phyloP scores from a whole-genome alignment of 2,797 vertebrate genomes.

The Trematomus bernacchii region DNA sequence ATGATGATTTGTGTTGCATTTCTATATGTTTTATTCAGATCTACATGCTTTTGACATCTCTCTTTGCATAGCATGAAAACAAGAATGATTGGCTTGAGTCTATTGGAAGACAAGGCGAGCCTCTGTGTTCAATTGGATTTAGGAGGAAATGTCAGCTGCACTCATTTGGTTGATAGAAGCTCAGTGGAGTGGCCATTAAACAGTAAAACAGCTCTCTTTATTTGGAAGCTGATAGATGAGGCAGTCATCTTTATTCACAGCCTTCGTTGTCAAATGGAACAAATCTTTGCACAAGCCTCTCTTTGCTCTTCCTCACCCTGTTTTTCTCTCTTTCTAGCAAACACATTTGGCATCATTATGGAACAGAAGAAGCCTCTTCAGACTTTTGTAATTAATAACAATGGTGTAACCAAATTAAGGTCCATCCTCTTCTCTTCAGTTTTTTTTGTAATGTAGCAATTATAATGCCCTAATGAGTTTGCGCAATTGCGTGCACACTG shows the following conservation, averaged over 20 bases:
- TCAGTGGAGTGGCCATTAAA: conserved; percentile 71
- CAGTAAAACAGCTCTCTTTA: conserved; percentile 68
- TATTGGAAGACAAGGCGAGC: conserved; percentile 47
- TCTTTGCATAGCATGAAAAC: conserved; percentile 49
- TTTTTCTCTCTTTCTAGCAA: conserved; percentile 17
- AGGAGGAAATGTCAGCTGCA: conserved; percentile 65
- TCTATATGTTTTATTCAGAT: conserved; percentile 38
- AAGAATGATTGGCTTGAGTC: conserved; percentile 50
- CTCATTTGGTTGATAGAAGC: conserved; percentile 74
- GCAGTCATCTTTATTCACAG: conserved; percentile 71
- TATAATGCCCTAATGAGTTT: conserved; percentile 66
- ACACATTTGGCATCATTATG: conserved; percentile 11
- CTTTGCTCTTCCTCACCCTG: not conserved
- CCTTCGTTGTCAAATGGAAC: conserved; percentile 56
- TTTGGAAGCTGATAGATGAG: conserved; percentile 68
- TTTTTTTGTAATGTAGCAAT: conserved; percentile 49
- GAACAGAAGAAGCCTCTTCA: conserved; percentile 29
- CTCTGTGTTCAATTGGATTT: conserved; percentile 61
- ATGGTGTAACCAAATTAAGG: conserved; percentile 67
- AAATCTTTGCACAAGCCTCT: conserved; percentile 47
- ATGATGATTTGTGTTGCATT: conserved; percentile 12
- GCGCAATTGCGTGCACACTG: conserved; percentile 46
- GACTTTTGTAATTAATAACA: conserved; percentile 64
- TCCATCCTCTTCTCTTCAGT: conserved; percentile 7
- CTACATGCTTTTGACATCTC: conserved; percentile 14